phyloP scores from a whole-genome alignment of 1,140 invertebrate genomes.

The Drosophila teissieri region DNA sequence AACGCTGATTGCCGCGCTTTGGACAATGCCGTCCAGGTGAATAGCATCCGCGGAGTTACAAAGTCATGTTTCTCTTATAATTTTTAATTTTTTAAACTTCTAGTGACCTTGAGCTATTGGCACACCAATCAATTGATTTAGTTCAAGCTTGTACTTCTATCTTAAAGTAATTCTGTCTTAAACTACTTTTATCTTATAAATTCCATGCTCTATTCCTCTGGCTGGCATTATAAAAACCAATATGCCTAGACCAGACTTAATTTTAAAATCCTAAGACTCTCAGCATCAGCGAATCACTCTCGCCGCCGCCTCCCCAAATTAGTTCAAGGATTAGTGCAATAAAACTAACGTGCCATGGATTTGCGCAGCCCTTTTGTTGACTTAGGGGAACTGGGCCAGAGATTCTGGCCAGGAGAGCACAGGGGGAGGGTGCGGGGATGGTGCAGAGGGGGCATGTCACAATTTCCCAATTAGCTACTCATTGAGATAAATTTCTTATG shows the following conservation, averaged over 20 bases:
- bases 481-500: conserved; percentile 83
- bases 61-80: no score
- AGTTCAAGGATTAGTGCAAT: conserved; percentile 80
- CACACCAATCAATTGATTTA: no score
- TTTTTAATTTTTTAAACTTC: no score
- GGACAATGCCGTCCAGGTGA: conserved; percentile 15
- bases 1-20: conserved; percentile 58
- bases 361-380: conserved; percentile 68
- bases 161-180: no score
- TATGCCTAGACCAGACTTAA: conserved; percentile 49
- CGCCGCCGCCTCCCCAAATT: conserved; percentile 49
- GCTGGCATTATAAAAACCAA: conserved; percentile 33
- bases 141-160: no score
- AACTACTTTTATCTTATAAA: no score
- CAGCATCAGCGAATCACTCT: conserved; percentile 24
- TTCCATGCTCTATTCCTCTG: neutral
- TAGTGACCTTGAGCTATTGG: no score
- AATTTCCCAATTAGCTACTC: conserved; percentile 82
- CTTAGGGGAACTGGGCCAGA: conserved; percentile 21
- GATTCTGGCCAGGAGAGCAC: neutral
- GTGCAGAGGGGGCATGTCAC: conserved; percentile 55
- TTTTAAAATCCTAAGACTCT: conserved; percentile 50
- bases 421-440: neutral
- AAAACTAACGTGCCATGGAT: conserved; percentile 77
- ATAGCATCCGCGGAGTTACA: neutral